Evolutionary conservation across 2,113 vertebrate genomes (phyloP).

Genomic region (Collichthys lucidus): DNA sequence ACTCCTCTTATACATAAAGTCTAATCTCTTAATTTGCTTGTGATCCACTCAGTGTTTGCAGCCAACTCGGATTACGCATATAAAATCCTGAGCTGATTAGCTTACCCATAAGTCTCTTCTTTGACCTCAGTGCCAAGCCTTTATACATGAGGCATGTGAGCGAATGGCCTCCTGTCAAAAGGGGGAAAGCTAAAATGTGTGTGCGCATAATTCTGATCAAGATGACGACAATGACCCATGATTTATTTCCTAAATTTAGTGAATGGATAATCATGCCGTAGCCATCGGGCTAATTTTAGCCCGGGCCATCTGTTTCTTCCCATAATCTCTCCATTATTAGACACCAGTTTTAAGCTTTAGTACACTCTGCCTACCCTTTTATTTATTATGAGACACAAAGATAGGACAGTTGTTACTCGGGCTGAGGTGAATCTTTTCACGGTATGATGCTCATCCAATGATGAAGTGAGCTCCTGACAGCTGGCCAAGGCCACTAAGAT

Average conservation of each 20-base stretch:
- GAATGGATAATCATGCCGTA: constrained; percentile 27
- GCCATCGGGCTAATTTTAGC: constrained; percentile 52
- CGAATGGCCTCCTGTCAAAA: constrained; percentile 21
- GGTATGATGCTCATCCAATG: constrained; percentile 36
- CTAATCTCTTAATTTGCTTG: constrained; percentile 50
- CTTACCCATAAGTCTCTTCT: constrained; percentile 57
- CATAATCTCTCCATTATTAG: constrained; percentile 20
- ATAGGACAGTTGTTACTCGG: not conserved
- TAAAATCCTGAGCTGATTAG: constrained; percentile 69
- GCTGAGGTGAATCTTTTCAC: constrained; percentile 9
- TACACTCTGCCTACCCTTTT: not conserved
- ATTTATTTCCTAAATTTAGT: constrained; percentile 55
- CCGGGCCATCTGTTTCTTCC: constrained; percentile 51
- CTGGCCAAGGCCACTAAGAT: constrained; percentile 46
- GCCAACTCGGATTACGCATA: constrained; percentile 53
- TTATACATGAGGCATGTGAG: constrained; percentile 42
- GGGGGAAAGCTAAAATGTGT: not conserved
- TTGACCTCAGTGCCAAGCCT: constrained; percentile 40
- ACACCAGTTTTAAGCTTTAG: constrained; percentile 7
- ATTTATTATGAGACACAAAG: constrained; percentile 18
- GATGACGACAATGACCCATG: constrained; percentile 32
- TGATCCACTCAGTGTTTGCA: constrained; percentile 55
- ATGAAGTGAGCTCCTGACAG: constrained; percentile 48
- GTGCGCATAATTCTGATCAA: not conserved
- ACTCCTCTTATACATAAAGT: constrained; percentile 1